Evolutionary conservation across 1,140 invertebrate species (phyloP), one percentile per base, ranked within the genome.

Genomic region (Epicauta chinensis): DNA sequence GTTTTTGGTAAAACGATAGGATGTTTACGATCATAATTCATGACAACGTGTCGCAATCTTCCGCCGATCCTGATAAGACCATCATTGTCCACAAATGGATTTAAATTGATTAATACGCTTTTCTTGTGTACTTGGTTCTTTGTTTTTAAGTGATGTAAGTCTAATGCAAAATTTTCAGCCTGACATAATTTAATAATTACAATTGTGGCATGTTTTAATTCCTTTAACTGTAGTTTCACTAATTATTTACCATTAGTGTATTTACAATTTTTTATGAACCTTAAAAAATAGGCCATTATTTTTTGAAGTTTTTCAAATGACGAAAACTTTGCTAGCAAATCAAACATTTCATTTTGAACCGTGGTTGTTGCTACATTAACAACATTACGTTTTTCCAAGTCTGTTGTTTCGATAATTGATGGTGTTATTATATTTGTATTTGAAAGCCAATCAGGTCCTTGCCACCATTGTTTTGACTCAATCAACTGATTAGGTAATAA

Each of bases 41-140:
- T 23, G 7, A 7, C 7, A 23, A 2, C 17, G 7, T 23, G 17
- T 23, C 17, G 3, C 17, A 23, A 23, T 23, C 73, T 56, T 15
- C 73, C 69, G 2, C 72, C 71, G 0, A 75, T 69, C 4, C 70
- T 53, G 23, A 75, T 35, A 9, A 73, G n/a, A 6, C 62, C 60
- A 10, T 64, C 10, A 13, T 65, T 11, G 49, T 73, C 70, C 10
- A 76, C 16, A 47, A 69, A 70, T 11, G 70, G 71, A 15, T 59
- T 62, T 11, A 74, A 54, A 34, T 45, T 58, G 39, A 34, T 13
- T 32, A 67, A 40, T 34, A 53, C 54, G 37, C 37, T 46, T 15
- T 35, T 37, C 38, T 17, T 36, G 3, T 14, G 10, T 13, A 52
- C 9, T 7, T n/a, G 30, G 42, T 48, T 48, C 13, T 16, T 13